phyloP scores from a whole-genome alignment of 2,888 invertebrate species.

The Sepioteuthis lessoniana region DNA sequence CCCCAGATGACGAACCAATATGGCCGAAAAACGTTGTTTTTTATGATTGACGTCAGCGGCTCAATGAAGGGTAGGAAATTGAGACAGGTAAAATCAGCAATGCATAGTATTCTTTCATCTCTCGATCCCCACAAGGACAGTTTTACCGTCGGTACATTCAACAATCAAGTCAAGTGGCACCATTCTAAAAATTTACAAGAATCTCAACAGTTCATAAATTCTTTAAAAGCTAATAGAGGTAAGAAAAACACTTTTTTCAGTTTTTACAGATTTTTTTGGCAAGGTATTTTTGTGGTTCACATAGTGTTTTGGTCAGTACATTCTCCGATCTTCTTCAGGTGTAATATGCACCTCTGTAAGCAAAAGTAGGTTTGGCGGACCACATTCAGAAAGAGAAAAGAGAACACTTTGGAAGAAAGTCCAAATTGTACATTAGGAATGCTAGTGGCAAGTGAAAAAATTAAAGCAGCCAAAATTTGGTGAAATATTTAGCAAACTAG shows the following conservation, averaged over 20 bases:
- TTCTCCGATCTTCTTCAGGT: no score
- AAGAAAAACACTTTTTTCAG: neutral
- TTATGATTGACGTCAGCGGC: constrained; percentile 84
- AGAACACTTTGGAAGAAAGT: no score
- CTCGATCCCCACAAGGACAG: constrained; percentile 79
- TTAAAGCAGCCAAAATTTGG: no score
- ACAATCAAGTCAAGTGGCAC: neutral
- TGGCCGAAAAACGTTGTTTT: constrained; percentile 81
- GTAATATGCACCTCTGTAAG: no score
- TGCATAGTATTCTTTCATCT: constrained; percentile 81
- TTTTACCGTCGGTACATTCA: constrained; percentile 83
- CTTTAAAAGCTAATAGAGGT: neutral
- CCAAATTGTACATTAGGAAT: no score
- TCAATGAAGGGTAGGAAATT: constrained; percentile 84
- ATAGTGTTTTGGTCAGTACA: no score
- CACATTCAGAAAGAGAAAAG: no score
- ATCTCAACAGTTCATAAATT: neutral
- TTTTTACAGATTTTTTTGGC: no score
- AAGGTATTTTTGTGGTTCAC: no score
- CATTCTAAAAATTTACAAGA: neutral
- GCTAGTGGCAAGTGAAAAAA: no score
- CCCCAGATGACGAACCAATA: constrained; percentile 54
- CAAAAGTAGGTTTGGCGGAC: no score
- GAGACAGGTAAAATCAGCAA: constrained; percentile 80
- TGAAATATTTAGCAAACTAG: no score